Base-by-base conservation (phyloP, 1,140 invertebrate genomes). In the Eubasilissa regina region DNA sequence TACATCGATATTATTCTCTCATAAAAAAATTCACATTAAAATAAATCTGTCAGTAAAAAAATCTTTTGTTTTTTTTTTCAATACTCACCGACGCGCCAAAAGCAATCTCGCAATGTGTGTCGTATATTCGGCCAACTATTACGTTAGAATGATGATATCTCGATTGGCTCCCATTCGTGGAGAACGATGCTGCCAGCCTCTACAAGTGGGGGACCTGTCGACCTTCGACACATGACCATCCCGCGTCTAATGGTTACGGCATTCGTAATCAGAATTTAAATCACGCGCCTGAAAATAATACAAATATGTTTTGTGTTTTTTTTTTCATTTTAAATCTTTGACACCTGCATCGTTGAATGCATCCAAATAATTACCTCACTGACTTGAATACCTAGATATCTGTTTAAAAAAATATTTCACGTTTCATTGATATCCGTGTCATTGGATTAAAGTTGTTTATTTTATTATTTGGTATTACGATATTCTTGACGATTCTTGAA, bases 151-250 rank as follows among this genome's bases (percentile, higher is more conserved):
- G 17, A 58, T 58, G 12, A 19, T 58, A 58, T 58, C 15, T 58
- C 55, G 11, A 58, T 15, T 58, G 10, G 60, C 35, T 64, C 35
- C 35, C 58, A 17, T 62, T 21, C 25, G 35, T 64, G 60, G 60
- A 35, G 8, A 64, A 43, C 25, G 58, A 11, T 62, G 25, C 25
- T 56, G 53, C 51, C 51, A 53, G 66, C 48, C 44, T n/a, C 35
- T 48, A 47, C 43, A 70, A 70, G 43, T 43, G 15, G 66, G 66
- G 17, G 48, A 51, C 15, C 66, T 70, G 47, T 70, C 45, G 66
- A 51, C 66, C 66, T 70, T 70, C 66, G 66, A 51, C 47, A 21
- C 44, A 47, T 51, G 66, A 43, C 62, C 66, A 70, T 70, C 66
- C 47, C 48, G 12, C 17, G 25, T 51, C 13, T 51, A 48, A 53